Conservation (phyloP, 2,797 vertebrate genomes). For the Nannoperca australis region DNA sequence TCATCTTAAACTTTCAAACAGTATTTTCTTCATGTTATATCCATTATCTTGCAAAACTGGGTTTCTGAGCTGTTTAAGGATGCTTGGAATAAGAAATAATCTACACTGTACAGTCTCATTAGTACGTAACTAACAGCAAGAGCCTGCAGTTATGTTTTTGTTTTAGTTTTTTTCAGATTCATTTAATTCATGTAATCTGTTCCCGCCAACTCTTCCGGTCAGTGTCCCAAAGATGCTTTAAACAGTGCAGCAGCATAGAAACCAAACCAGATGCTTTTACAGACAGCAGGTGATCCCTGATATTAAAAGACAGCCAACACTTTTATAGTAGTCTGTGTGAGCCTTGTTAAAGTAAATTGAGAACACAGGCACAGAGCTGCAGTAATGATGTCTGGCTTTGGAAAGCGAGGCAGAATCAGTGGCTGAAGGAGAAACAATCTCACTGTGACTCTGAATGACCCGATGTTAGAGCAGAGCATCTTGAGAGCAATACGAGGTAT, state of each 20-base stretch:
- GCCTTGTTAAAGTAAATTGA: conserved; percentile 68
- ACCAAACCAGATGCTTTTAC: conserved; percentile 45
- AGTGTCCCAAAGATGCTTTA: conserved; percentile 42
- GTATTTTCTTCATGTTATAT: background rate
- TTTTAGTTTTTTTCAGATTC: background rate
- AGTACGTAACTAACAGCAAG: conserved; percentile 25
- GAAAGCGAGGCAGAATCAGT: conserved; percentile 26
- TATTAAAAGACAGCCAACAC: conserved; percentile 42
- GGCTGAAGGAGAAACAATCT: conserved; percentile 33
- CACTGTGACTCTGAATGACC: conserved; percentile 53
- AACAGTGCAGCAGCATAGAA: conserved; percentile 14
- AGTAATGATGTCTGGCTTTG: conserved; percentile 56
- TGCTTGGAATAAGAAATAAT: background rate
- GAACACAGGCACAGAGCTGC: conserved; percentile 55
- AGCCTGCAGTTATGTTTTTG: conserved; percentile 13
- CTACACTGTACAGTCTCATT: conserved; percentile 19
- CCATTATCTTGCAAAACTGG: background rate
- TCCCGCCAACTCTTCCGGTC: conserved; percentile 37
- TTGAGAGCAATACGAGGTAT: conserved; percentile 62
- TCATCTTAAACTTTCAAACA: background rate
- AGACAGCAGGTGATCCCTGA: conserved; percentile 61
- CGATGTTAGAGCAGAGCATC: conserved; percentile 52
- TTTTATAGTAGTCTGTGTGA: conserved; percentile 49
- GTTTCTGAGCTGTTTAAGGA: conserved; percentile 5
- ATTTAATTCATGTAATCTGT: conserved; percentile 50